phyloP scores from a whole-genome alignment of 2,888 invertebrate species.

The Melanchra persicariae region DNA sequence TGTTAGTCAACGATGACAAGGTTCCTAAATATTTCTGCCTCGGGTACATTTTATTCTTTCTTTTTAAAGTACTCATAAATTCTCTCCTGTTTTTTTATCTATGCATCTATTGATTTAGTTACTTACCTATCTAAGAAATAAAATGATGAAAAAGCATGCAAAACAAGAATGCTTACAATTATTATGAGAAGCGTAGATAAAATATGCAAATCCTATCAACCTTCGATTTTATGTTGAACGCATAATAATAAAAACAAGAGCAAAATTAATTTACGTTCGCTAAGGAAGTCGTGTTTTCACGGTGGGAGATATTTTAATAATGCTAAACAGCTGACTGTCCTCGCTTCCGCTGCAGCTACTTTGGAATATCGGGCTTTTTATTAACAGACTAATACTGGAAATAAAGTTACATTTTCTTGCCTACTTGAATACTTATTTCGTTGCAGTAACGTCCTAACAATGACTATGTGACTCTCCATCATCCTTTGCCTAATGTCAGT shows the following conservation, averaged over 20 bases:
- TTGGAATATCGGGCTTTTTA: conserved; percentile 26
- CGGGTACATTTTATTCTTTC: not conserved
- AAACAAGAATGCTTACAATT: not conserved
- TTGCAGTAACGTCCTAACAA: too few relatives aligned
- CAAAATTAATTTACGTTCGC: conserved; percentile 55
- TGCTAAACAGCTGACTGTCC: conserved; percentile 82
- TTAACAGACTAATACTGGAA: conserved; percentile 15
- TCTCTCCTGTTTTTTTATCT: too few relatives aligned
- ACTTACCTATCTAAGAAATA: too few relatives aligned
- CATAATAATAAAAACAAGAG: conserved; percentile 42
- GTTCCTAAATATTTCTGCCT: not conserved
- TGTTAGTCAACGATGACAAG: too few relatives aligned
- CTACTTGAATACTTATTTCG: not conserved
- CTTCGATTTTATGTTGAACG: conserved; percentile 43
- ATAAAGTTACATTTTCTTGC: not conserved
- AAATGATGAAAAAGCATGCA: too few relatives aligned
- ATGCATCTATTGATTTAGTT: too few relatives aligned
- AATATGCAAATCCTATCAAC: conserved; percentile 33
- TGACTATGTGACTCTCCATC: too few relatives aligned
- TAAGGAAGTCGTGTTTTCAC: conserved; percentile 67
- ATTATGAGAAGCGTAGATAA: conserved; percentile 8
- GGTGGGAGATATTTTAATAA: conserved; percentile 84
- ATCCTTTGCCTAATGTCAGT: too few relatives aligned
- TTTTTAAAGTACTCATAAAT: too few relatives aligned
- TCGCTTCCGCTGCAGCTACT: conserved; percentile 75